Base-by-base conservation (phyloP, 2,113 vertebrate species). In the Procavia capensis region DNA sequence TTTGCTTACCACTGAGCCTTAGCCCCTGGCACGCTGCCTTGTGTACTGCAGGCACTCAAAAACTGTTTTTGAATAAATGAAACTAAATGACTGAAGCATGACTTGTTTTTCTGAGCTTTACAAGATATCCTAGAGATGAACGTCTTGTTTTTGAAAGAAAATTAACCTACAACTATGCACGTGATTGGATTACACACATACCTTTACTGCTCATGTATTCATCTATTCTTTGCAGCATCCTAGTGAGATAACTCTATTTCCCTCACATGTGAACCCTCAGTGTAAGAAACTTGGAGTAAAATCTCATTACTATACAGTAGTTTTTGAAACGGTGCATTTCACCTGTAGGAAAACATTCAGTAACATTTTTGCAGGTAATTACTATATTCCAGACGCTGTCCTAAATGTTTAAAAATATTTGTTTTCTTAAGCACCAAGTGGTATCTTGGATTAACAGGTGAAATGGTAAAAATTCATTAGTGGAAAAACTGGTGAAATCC, bases 381-480 rank as follows among this genome's bases (percentile, higher is more conserved):
- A 74, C 50, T 43, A 6, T 39, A 2, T 72, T n/a, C 14, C 80
- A 93, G 86, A 66, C 16, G 24, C 63, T 94, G 29, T 78, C 64
- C 27, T 81, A 43, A 81, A 47, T 41, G 61, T 63, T 82, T 93
- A 16, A 54, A 54, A 54, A 16, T 16, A 54, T 54, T 16, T 54
- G 14, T 82, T 93, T 95, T 85, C 6, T 20, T 75, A 79, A 63
- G 61, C 41, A 10, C 25, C 70, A 2, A 41, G 9, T 72, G 41
- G 63, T 79, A 54, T 83, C 9, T 22, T 70, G 61, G 36, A 83
- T 34, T 83, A 22, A 85, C 83, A 63, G 29, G n/a, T 74, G 34
- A 74, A 91, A 91, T 81, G 80, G 31, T 45, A 90, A 96, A 88
- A 74, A 31, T 24, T 50, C n/a, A 50, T 94, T 68, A 61, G 86